phyloP scores from a whole-genome alignment of 1,140 invertebrate genomes.

The Drosophila mauritiana region DNA sequence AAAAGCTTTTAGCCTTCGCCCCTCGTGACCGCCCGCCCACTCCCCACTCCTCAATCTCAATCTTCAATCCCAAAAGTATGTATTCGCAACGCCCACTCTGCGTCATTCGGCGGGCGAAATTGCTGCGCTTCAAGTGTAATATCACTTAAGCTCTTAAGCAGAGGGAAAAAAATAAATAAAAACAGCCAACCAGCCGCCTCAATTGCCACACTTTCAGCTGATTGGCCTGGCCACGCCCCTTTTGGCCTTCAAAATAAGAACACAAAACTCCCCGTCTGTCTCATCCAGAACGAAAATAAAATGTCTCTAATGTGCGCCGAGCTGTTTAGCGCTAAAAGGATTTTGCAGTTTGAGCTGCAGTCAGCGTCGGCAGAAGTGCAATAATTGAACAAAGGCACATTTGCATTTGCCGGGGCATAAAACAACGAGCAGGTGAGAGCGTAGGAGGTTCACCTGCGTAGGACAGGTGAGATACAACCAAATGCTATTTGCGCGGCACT shows the following conservation, averaged over 20 bases:
- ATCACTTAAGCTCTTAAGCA: slow-evolving; percentile 83
- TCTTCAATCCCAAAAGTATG: slow-evolving; percentile 9
- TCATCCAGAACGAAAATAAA: slow-evolving; percentile 38
- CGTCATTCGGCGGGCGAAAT: slow-evolving; percentile 71
- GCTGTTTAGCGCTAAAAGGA: slow-evolving; percentile 78
- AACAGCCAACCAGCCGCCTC: slow-evolving; percentile 28
- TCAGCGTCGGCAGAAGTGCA: slow-evolving; percentile 6
- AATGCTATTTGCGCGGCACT: slow-evolving; percentile 33
- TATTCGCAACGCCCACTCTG: slow-evolving; percentile 27
- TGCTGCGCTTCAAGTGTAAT: slow-evolving; percentile 79
- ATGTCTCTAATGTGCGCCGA: slow-evolving; percentile 64
- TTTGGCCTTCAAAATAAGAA: not conserved
- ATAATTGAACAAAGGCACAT: slow-evolving; percentile 56
- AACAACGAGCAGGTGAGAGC: not conserved
- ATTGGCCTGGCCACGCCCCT: slow-evolving; percentile 6
- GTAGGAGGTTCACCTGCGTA: slow-evolving; percentile 2
- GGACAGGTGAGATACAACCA: slow-evolving; percentile 33
- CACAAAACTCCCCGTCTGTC: slow-evolving; percentile 33
- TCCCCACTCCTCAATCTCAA: slow-evolving; percentile 1
- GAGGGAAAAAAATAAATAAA: slow-evolving; percentile 6
- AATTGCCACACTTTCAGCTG: slow-evolving; percentile 59
- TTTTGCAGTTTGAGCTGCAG: slow-evolving; percentile 61
- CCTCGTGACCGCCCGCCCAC: not conserved
- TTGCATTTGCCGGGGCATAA: slow-evolving; percentile 33
- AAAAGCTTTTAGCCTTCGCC: slow-evolving; percentile 75